Evolutionary conservation across 2,888 invertebrate species (phyloP).

Genomic region (Thera obeliscata): DNA sequence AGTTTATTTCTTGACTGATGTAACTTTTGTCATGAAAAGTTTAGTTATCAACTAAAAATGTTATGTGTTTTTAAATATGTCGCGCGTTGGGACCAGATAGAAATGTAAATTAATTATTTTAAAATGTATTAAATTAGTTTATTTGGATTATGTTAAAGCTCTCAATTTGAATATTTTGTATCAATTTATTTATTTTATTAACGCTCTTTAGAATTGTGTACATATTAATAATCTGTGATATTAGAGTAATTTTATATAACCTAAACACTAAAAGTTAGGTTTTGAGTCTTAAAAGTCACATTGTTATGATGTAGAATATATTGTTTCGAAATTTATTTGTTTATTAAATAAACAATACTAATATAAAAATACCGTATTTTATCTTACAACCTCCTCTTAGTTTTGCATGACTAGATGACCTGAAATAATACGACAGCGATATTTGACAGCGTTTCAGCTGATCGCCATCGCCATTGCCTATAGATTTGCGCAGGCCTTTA

Average conservation of each 20-base stretch:
- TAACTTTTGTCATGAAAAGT: not conserved
- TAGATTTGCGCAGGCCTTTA: no score
- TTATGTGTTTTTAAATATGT: not conserved
- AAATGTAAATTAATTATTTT: not conserved
- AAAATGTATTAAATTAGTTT: constrained; percentile 7
- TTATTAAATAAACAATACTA: constrained; percentile 78
- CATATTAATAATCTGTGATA: constrained; percentile 71
- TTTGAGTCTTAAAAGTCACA: constrained; percentile 64
- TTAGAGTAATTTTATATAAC: constrained; percentile 57
- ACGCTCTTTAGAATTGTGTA: constrained; percentile 44
- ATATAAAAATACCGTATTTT: constrained; percentile 39
- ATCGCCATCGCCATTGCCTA: no score
- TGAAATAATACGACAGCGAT: no score
- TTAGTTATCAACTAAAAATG: not conserved
- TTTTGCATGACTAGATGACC: no score
- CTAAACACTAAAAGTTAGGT: constrained; percentile 59
- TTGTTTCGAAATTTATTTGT: constrained; percentile 73
- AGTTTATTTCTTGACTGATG: not conserved
- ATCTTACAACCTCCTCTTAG: not conserved
- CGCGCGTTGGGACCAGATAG: not conserved
- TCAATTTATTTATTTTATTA: constrained; percentile 39
- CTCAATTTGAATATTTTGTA: constrained; percentile 7
- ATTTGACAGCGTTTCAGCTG: no score
- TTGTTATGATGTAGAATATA: constrained; percentile 58
- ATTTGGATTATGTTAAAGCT: constrained; percentile 3